A percentile compares a stretch with the other conserved stretches of the same genome.
These are phyloP conservation scores for Melanotus villosus DNA, from an alignment of 2,888 invertebrate genomes.

Conservation along the genomic window DNA sequence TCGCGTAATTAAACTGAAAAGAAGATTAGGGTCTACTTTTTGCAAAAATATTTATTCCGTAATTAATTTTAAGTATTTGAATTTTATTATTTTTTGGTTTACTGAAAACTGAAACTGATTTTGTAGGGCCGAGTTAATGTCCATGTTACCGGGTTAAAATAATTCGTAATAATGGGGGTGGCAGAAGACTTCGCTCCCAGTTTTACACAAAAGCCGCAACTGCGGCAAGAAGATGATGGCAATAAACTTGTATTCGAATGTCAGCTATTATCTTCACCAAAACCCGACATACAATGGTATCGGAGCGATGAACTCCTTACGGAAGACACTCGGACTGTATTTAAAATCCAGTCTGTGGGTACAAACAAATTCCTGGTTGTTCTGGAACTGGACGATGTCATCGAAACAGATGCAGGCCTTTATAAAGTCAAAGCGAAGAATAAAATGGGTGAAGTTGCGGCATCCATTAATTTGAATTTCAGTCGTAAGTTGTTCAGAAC, in stretches of 20 bases:
- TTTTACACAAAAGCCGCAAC: slow-evolving; percentile 98
- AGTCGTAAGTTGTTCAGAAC: slow-evolving; percentile 95
- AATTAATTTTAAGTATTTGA: too few species aligned
- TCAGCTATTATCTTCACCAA: slow-evolving; percentile 88
- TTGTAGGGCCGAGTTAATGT: slow-evolving; percentile 66
- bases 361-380: slow-evolving; percentile 92
- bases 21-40: too few species aligned
- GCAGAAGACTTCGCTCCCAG: slow-evolving; percentile 97
- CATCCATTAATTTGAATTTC: slow-evolving; percentile 97
- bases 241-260: slow-evolving; percentile 96
- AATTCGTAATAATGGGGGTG: slow-evolving; percentile 79
- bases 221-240: slow-evolving; percentile 96
- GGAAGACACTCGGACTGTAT: slow-evolving; percentile 89
- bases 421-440: slow-evolving; percentile 98
- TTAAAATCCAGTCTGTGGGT: slow-evolving; percentile 89
- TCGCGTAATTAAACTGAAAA: too few species aligned
- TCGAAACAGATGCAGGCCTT: slow-evolving; percentile 95
- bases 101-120: slow-evolving; percentile 34
- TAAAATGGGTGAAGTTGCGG: slow-evolving; percentile 97
- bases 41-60: too few species aligned
- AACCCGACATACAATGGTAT: slow-evolving; percentile 94
- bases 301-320: slow-evolving; percentile 88
- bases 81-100: too few species aligned
- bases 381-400: slow-evolving; percentile 94
- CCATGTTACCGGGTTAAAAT: slow-evolving; percentile 64